Evolutionary conservation across 1,140 invertebrate genomes (phyloP).

Genomic region (Drosophila pectinifera): DNA sequence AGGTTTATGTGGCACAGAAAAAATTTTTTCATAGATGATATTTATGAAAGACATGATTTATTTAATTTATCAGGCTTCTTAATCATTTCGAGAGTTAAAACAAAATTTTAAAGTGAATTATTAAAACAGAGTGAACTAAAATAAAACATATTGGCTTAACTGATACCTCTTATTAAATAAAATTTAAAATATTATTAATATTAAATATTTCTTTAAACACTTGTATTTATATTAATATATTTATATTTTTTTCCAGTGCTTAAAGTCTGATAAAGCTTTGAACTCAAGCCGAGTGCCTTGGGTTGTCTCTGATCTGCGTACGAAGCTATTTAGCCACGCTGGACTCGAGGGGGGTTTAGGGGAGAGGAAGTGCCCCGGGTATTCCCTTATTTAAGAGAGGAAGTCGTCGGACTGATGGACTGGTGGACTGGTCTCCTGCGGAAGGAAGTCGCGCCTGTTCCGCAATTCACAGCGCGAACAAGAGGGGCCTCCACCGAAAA

Average conservation of each 20-base stretch:
- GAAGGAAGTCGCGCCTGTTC: constrained; percentile 69
- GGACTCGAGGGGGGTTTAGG: constrained; percentile 1
- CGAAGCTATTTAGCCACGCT: constrained; percentile 13
- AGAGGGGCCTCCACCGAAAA: constrained; percentile 3
- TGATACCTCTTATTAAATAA: too few relatives aligned
- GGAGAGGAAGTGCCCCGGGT: constrained; percentile 8
- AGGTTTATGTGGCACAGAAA: constrained; percentile 19
- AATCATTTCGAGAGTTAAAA: too few relatives aligned
- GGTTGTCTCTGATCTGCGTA: constrained; percentile 37
- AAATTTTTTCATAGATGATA: too few relatives aligned
- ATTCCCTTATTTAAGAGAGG: constrained; percentile 33
- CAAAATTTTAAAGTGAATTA: too few relatives aligned
- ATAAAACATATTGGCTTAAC: too few relatives aligned
- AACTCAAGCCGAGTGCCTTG: constrained; percentile 13
- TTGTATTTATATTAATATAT: too few relatives aligned
- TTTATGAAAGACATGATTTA: too few relatives aligned
- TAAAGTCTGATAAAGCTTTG: constrained; percentile 1
- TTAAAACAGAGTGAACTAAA: too few relatives aligned
- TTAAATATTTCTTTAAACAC: too few relatives aligned
- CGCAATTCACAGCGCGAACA: constrained; percentile 19
- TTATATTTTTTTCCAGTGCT: constrained; percentile 1
- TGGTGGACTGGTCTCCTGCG: constrained; percentile 35
- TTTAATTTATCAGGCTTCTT: too few relatives aligned
- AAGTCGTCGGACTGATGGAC: constrained; percentile 37
- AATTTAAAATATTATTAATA: too few relatives aligned